Conservation (phyloP, 1,140 invertebrate genomes). For the Temnothorax curvispinosus region DNA sequence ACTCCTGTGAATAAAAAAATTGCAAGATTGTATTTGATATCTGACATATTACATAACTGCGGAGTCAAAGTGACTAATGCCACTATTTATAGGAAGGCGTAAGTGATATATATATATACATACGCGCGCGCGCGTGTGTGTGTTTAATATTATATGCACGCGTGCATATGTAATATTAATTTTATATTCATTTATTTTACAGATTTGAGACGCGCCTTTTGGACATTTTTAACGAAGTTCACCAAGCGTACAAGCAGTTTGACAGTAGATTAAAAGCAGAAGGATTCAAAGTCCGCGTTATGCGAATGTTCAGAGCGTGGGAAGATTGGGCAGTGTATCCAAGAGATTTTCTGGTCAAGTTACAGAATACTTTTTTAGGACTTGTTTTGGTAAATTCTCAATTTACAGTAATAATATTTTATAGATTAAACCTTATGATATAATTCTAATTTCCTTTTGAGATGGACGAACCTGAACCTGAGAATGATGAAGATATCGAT, state of each 20-base stretch:
- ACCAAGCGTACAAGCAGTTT: conserved; percentile 91
- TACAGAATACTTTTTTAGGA: conserved; percentile 97
- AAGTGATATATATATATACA: conserved; percentile 74
- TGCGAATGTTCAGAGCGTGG: conserved; percentile 97
- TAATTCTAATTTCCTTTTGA: conserved; percentile 51
- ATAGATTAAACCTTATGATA: not conserved
- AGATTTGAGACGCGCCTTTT: conserved; percentile 95
- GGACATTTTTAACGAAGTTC: conserved; percentile 94
- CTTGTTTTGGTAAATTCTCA: conserved; percentile 79
- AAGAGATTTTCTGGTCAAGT: conserved; percentile 95
- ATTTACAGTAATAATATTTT: not conserved
- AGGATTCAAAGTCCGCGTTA: conserved; percentile 98
- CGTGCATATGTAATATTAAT: not conserved
- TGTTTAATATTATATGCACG: not conserved
- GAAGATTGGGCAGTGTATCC: conserved; percentile 99
- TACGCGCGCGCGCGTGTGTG: not conserved
- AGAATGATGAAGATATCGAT: conserved; percentile 88
- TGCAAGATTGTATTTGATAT: conserved; percentile 97
- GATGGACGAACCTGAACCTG: conserved; percentile 83
- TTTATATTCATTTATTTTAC: conserved; percentile 32
- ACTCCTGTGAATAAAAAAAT: conserved; percentile 97
- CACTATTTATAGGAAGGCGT: conserved; percentile 97
- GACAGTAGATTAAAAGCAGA: conserved; percentile 97
- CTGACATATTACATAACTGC: conserved; percentile 99
- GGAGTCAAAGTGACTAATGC: conserved; percentile 98